Evolutionary conservation across 2,113 vertebrate genomes (phyloP).

Genomic region (Perca fluviatilis): DNA sequence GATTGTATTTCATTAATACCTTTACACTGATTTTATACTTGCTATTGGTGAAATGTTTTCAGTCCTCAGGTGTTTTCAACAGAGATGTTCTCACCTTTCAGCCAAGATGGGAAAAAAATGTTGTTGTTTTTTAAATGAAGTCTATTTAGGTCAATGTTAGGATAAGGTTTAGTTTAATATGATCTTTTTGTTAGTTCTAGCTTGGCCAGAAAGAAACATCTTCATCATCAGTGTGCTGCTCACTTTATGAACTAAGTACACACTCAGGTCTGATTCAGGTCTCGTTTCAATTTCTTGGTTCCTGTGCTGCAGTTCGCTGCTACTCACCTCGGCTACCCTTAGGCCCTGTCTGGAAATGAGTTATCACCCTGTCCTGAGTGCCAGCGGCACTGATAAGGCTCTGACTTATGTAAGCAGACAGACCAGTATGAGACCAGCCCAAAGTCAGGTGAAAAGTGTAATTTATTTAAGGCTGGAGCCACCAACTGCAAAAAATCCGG

Average conservation of each 20-base stretch:
- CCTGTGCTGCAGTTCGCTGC: conserved; percentile 27
- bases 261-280: conserved; percentile 13
- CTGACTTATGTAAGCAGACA: conserved; percentile 9
- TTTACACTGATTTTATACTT: conserved; percentile 23
- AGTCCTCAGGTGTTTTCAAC: conserved; percentile 12
- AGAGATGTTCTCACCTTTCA: conserved; percentile 9
- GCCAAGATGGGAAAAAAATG: neutral
- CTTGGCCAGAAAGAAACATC: conserved; percentile 9
- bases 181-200: conserved; percentile 7
- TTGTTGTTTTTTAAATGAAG: neutral
- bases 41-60: conserved; percentile 17
- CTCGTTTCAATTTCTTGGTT: conserved; percentile 14
- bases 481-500: neutral
- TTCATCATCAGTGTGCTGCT: conserved; percentile 6
- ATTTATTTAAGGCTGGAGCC: conserved; percentile 27
- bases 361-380: conserved; percentile 50
- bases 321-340: conserved; percentile 53
- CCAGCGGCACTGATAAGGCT: conserved; percentile 53
- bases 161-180: conserved; percentile 23
- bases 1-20: conserved; percentile 11
- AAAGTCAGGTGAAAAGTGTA: conserved; percentile 46
- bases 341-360: conserved; percentile 54
- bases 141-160: conserved; percentile 21
- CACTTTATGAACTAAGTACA: conserved; percentile 6
- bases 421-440: conserved; percentile 21